Evolutionary conservation across 1,140 invertebrate species (phyloP).

Genomic region (Holotrichia oblita): DNA sequence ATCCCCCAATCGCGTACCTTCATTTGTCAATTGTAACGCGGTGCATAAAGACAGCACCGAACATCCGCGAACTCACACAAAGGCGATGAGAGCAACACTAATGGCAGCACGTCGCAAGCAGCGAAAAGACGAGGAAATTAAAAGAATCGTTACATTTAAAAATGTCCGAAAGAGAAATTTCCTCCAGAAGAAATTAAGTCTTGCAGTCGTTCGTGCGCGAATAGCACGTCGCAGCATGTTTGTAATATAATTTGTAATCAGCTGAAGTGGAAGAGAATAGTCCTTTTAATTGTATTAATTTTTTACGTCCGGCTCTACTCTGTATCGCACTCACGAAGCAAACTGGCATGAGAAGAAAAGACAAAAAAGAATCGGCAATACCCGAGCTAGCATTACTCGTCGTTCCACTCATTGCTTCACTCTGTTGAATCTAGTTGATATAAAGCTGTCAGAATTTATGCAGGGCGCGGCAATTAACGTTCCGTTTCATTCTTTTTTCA

Average conservation of each 20-base stretch:
- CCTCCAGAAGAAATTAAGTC: constrained; percentile 18
- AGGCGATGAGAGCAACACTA: background rate
- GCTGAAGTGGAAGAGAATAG: constrained; percentile 25
- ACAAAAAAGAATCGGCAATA: background rate
- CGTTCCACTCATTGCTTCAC: constrained; percentile 21
- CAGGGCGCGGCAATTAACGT: constrained; percentile 11
- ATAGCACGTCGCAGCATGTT: constrained; percentile 12
- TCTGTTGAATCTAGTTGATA: constrained; percentile 23
- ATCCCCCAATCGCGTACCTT: background rate
- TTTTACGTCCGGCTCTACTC: background rate
- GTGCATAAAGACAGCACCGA: too few relatives aligned
- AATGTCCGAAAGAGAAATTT: constrained; percentile 1
- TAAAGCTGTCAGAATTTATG: constrained; percentile 30
- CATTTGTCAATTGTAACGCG: background rate
- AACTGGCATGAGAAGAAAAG: background rate
- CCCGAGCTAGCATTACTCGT: background rate
- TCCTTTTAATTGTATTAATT: constrained; percentile 31
- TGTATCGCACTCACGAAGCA: background rate
- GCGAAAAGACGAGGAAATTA: constrained; percentile 22
- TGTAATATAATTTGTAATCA: constrained; percentile 28
- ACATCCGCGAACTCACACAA: background rate
- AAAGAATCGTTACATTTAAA: constrained; percentile 29
- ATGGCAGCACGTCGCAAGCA: background rate
- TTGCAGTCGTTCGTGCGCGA: background rate
- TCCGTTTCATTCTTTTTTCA: background rate